Conservation (phyloP, 2,113 vertebrate species). For the Neodon shergylaensis region DNA sequence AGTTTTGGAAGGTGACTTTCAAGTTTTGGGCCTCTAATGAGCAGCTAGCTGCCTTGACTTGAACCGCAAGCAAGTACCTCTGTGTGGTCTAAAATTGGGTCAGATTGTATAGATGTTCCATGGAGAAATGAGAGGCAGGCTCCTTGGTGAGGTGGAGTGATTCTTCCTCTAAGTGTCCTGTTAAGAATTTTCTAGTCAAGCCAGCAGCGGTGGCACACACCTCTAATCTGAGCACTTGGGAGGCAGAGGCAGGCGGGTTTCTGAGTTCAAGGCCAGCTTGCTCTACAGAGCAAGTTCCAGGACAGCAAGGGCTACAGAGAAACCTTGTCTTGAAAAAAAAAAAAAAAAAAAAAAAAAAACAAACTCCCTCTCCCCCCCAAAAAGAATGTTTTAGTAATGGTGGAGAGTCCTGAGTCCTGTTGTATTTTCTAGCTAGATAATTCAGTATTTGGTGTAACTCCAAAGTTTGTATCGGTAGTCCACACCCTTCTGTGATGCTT, state of each 20-base stretch:
- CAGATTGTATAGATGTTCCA: fast-evolving
- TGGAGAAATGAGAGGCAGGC: background rate
- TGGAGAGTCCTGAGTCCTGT: background rate
- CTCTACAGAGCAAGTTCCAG: background rate
- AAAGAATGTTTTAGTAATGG: background rate
- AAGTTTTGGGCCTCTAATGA: background rate
- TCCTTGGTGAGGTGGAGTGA: background rate
- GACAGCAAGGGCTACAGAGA: background rate
- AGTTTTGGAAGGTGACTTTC: background rate
- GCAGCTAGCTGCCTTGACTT: background rate
- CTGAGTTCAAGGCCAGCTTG: background rate
- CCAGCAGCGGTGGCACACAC: background rate
- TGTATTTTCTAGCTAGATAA: background rate
- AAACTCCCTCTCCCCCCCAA: too few relatives aligned
- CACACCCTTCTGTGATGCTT: background rate
- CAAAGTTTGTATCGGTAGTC: background rate
- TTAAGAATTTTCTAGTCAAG: background rate
- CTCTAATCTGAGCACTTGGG: background rate
- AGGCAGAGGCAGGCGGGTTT: background rate
- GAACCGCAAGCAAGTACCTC: background rate
- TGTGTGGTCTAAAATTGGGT: background rate
- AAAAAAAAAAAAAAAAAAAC: background rate
- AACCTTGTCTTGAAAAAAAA: background rate
- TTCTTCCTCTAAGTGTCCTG: background rate
- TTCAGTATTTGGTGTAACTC: background rate